Evolutionary conservation across 2,888 invertebrate species (phyloP).

Genomic region (Doris montereyensis): DNA sequence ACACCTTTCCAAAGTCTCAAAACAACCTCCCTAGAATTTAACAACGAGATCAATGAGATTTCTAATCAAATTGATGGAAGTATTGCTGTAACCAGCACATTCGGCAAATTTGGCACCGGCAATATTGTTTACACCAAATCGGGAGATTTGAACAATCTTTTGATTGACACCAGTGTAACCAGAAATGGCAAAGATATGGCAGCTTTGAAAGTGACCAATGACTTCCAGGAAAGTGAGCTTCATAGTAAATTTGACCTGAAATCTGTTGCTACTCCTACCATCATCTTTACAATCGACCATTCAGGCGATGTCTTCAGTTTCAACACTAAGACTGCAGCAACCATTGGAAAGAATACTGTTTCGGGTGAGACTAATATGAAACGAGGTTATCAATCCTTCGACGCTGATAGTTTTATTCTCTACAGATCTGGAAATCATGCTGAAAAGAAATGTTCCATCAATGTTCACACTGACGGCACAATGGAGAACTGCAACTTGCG

Average conservation of each 20-base stretch:
- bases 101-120: slow-evolving; percentile 13
- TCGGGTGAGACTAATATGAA: background rate
- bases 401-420: background rate
- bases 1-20: background rate
- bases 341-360: background rate
- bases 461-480: no score
- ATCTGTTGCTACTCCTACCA: background rate
- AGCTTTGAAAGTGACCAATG: slow-evolving; percentile 9
- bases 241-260: background rate
- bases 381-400: background rate
- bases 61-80: background rate
- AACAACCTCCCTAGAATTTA: background rate
- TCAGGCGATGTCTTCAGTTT: background rate
- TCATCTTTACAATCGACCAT: slow-evolving; percentile 1
- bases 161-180: background rate
- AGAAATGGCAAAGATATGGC: background rate
- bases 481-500: slow-evolving; percentile 6
- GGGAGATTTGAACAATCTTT: slow-evolving; percentile 5
- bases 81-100: background rate
- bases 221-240: background rate
- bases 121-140: slow-evolving; percentile 7
- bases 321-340: slow-evolving; percentile 12
- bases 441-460: background rate
- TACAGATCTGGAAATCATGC: background rate
- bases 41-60: background rate